phyloP scores from a whole-genome alignment of 2,113 vertebrate species.

The Struthidea cinerea region DNA sequence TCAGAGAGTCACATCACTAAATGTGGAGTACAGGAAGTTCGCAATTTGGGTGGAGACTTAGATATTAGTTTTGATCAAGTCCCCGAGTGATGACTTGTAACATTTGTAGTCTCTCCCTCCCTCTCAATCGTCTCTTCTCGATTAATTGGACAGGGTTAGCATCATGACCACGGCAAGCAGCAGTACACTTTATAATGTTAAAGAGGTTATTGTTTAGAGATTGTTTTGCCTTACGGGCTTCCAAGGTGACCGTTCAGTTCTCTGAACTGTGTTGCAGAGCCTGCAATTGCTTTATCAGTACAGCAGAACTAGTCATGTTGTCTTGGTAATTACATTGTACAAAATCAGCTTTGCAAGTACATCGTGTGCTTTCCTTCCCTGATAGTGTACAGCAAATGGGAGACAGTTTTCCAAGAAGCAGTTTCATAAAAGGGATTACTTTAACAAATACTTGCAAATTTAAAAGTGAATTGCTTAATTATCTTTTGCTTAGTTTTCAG shows the following conservation, averaged over 20 bases:
- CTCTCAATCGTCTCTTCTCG: background rate
- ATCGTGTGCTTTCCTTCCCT: background rate
- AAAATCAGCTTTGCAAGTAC: background rate
- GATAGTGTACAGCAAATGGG: background rate
- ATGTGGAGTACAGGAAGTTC: background rate
- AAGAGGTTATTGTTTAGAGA: constrained; percentile 30
- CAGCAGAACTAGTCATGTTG: background rate
- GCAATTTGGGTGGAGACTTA: background rate
- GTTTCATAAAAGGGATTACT: background rate
- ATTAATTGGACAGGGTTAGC: background rate
- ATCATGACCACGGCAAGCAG: background rate
- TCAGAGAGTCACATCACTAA: background rate
- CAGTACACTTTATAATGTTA: background rate
- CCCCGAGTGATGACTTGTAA: background rate
- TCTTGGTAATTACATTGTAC: background rate
- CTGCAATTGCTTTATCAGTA: background rate
- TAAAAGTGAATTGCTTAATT: background rate
- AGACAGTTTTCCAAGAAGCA: background rate
- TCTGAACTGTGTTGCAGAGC: background rate
- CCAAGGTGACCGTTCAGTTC: constrained; percentile 22
- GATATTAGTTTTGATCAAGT: background rate
- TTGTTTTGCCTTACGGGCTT: background rate
- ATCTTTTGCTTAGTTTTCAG: background rate
- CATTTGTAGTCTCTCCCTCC: background rate
- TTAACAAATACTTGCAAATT: background rate